Evolutionary conservation across 2,888 invertebrate species (phyloP).

Genomic region (Caenorhabditis japonica): DNA sequence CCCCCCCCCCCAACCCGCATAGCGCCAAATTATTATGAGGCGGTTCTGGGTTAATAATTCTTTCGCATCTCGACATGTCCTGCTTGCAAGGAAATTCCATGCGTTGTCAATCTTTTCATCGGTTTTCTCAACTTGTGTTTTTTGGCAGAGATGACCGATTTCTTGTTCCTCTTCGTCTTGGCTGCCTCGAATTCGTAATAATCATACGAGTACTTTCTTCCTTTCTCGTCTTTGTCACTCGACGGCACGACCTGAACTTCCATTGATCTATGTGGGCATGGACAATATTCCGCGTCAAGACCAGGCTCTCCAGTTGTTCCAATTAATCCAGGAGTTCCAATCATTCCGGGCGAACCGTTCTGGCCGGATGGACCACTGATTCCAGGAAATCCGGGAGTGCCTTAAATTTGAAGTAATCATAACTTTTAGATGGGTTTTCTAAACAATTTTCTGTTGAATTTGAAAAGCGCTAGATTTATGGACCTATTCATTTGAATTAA

Average conservation of each 20-base stretch:
- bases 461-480: too few relatives aligned
- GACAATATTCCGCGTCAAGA: slow-evolving; percentile 39
- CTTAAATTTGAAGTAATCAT: slow-evolving; percentile 6
- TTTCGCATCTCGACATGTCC: too few relatives aligned
- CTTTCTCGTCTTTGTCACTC: not conserved
- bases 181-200: slow-evolving; percentile 29
- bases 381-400: slow-evolving; percentile 17
- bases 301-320: slow-evolving; percentile 32
- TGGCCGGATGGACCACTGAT: slow-evolving; percentile 20
- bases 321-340: not conserved
- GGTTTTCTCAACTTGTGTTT: not conserved
- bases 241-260: slow-evolving; percentile 23
- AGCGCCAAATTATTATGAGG: too few relatives aligned
- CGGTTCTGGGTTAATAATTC: too few relatives aligned
- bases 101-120: too few relatives aligned
- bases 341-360: slow-evolving; percentile 10
- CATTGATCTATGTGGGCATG: slow-evolving; percentile 28
- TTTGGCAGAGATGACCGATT: slow-evolving; percentile 12
- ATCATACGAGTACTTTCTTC: slow-evolving; percentile 24
- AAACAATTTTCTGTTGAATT: too few relatives aligned
- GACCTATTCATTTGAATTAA: too few relatives aligned
- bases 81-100: too few relatives aligned
- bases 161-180: slow-evolving; percentile 14
- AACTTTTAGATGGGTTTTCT: not conserved
- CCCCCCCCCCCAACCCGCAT: too few relatives aligned